These are phyloP conservation scores for Xiphophorus birchmanni DNA, from an alignment of 2,797 vertebrate genomes.

Conservation along the genomic window DNA sequence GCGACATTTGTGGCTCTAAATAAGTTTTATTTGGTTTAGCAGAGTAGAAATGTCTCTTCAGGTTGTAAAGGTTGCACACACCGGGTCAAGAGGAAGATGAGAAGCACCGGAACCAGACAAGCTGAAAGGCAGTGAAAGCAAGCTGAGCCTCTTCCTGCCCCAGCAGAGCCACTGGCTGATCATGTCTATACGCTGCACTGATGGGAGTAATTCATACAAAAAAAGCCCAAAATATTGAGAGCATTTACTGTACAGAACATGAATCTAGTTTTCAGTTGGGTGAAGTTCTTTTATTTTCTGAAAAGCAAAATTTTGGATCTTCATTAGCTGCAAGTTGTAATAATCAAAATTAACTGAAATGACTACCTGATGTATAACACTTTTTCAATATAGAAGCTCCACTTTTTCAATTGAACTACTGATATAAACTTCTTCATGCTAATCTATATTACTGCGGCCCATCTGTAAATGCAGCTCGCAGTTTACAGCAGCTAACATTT, in stretches of 20 bases:
- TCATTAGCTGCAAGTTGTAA: neutral
- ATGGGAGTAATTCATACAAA: neutral
- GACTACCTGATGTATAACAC: neutral
- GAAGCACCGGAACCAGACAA: neutral
- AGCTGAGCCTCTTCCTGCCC: neutral
- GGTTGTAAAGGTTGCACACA: too few species aligned
- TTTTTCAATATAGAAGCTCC: neutral
- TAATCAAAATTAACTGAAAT: neutral
- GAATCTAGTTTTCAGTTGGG: neutral
- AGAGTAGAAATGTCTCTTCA: too few species aligned
- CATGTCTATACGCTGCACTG: neutral
- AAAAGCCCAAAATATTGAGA: neutral
- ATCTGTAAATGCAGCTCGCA: conserved; percentile 34
- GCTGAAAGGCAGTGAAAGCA: neutral
- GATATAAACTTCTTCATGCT: neutral
- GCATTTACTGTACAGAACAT: neutral
- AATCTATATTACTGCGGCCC: neutral
- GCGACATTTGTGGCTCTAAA: too few species aligned
- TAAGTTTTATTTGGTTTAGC: too few species aligned
- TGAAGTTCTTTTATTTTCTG: neutral
- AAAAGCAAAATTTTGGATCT: neutral
- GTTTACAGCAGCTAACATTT: conserved; percentile 50
- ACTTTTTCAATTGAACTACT: neutral
- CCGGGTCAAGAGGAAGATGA: neutral
- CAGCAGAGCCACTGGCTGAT: neutral